Evolutionary conservation across 2,888 invertebrate genomes (phyloP), one percentile per base, ranked within the genome.

Genomic region (Rhorus exstirpatorius): DNA sequence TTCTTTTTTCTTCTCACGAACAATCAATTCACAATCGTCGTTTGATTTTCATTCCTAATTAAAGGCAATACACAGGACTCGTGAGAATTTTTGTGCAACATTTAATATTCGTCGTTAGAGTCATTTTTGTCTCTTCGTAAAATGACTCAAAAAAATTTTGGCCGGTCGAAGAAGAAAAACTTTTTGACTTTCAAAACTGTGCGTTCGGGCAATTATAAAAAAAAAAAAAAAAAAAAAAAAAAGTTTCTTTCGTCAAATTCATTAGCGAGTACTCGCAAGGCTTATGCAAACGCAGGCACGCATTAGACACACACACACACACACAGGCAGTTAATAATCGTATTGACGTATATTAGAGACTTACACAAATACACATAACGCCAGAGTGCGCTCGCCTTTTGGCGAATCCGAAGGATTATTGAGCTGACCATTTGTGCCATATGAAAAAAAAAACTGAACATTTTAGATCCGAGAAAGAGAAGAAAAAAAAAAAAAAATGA

Each of bases 341-440:
- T 41, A 58, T 44, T 14, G 58, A 60, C 8, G 49, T 38, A 51
- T 26, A 53, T 58, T 53, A 44, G 17, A 35, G n/a, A 44, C 19
- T 17, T 4, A 46, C 17, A 35, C 17, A 41, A 31, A 53, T 35
- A 67, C 8, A 65, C 53, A n/a, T 8, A 38, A 14, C 17, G 17
- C 53, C 21, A 55, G 26, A 21, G 55, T 14, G 55, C 44, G 55
- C 35, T 41, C 51, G 72, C 61, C 60, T 74, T 74, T 74, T 61
- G 38, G 55, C 71, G 41, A 76, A 85, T 86, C 86, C 84, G 81
- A 85, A 85, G 78, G 63, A 85, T 85, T 87, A 87, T 85, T 85
- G 86, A 85, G 87, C 85, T 90, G 87, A 90, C 90, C 89, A 86
- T 88, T 90, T 87, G 90, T 91, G 90, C 89, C 89, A 89, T 89